Evolutionary conservation across 2,797 vertebrate species (phyloP).

Genomic region (Pseudomugil gertrudae): DNA sequence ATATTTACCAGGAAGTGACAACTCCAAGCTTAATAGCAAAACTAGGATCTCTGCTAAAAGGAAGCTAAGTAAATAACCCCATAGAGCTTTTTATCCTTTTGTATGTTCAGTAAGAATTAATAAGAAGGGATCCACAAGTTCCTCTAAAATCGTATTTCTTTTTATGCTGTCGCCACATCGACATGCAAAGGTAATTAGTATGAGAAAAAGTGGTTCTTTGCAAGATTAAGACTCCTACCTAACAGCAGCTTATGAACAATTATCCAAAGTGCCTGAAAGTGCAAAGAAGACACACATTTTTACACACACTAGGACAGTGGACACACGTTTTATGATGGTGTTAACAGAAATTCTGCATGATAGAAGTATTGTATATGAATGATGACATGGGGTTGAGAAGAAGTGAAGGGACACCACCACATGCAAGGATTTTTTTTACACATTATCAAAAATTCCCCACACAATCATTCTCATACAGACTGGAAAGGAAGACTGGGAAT

Average conservation of each 20-base stretch:
- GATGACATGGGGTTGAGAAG: conserved; percentile 10
- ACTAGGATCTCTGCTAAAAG: conserved; percentile 1
- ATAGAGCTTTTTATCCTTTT: background rate
- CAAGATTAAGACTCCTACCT: background rate
- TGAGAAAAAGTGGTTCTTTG: background rate
- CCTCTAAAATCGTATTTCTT: background rate
- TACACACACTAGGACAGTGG: conserved; percentile 20
- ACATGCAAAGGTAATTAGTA: conserved; percentile 5
- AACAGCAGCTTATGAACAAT: background rate
- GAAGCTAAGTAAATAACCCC: conserved; percentile 3
- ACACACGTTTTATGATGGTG: conserved; percentile 14
- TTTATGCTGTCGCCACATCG: background rate
- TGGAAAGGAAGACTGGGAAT: conserved; percentile 23
- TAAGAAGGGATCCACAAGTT: background rate
- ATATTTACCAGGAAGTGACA: conserved; percentile 13
- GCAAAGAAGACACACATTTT: background rate
- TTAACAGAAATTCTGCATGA: conserved; percentile 1
- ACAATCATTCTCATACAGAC: conserved; percentile 33
- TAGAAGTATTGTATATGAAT: conserved; percentile 21
- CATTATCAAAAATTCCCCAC: conserved; percentile 37
- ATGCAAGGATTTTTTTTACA: conserved; percentile 38
- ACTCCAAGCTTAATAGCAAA: conserved; percentile 7
- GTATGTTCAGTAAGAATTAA: background rate
- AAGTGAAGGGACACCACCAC: conserved; percentile 5
- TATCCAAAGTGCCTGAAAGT: background rate